Conservation (phyloP, 2,888 invertebrate genomes). For the Lomographa bimaculata region DNA sequence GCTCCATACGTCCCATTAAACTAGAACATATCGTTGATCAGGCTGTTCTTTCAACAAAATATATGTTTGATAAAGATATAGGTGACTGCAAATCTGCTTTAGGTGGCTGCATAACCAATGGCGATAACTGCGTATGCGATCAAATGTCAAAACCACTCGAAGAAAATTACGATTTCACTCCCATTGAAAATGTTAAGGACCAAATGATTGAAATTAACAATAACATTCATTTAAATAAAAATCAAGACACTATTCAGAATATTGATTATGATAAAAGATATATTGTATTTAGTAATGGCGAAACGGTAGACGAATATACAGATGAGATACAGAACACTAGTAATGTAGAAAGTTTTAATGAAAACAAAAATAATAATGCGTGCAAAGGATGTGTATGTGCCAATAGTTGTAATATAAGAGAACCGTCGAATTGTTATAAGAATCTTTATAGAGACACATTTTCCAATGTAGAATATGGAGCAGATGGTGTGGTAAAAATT, state of each 20-base stretch:
- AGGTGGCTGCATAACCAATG: slow-evolving; percentile 53
- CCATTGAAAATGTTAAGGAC: slow-evolving; percentile 22
- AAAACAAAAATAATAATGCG: slow-evolving; percentile 14
- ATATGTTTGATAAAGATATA: slow-evolving; percentile 28
- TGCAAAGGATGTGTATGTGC: slow-evolving; percentile 55
- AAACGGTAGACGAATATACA: neutral
- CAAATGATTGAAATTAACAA: slow-evolving; percentile 6
- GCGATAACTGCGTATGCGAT: slow-evolving; percentile 53
- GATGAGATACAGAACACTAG: neutral
- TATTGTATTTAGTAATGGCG: slow-evolving; percentile 4
- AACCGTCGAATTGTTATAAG: slow-evolving; percentile 11
- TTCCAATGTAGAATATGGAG: slow-evolving; percentile 53
- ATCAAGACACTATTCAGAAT: neutral
- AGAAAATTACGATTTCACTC: slow-evolving; percentile 39
- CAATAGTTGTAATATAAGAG: slow-evolving; percentile 30
- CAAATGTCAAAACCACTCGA: slow-evolving; percentile 45
- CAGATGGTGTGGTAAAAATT: slow-evolving; percentile 64
- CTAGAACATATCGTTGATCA: neutral
- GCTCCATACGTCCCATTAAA: slow-evolving; percentile 1
- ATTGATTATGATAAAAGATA: slow-evolving; percentile 8
- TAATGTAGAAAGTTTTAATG: neutral
- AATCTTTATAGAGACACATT: slow-evolving; percentile 16
- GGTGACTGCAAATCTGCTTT: slow-evolving; percentile 50
- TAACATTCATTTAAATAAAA: slow-evolving; percentile 7
- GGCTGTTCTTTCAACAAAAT: slow-evolving; percentile 3